phyloP scores from a whole-genome alignment of 2,113 vertebrate species.

The Copsychus sechellarum region DNA sequence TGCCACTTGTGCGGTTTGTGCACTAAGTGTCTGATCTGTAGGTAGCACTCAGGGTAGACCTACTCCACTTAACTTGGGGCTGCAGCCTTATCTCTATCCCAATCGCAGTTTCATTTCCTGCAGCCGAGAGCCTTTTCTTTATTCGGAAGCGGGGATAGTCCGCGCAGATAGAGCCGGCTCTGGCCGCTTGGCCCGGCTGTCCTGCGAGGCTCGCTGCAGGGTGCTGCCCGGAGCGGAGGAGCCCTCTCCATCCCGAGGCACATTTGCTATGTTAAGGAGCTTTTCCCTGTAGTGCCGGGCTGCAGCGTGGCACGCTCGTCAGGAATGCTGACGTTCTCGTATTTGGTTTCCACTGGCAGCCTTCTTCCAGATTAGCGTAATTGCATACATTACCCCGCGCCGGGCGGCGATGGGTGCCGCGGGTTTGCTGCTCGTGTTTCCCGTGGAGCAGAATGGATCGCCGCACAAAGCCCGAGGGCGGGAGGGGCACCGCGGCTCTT shows the following conservation, averaged over 20 bases:
- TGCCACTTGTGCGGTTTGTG: not conserved
- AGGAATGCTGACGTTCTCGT: conserved; percentile 49
- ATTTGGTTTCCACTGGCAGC: conserved; percentile 55
- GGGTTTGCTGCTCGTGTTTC: not conserved
- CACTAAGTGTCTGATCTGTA: not conserved
- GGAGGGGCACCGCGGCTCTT: not conserved
- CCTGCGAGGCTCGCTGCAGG: fast-evolving
- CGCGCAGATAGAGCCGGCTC: fast-evolving
- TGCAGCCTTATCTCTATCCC: not conserved
- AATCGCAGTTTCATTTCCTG: conserved; percentile 32
- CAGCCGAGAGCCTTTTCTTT: not conserved
- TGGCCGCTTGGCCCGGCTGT: not conserved
- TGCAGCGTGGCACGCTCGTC: not conserved
- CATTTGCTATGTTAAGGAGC: not conserved
- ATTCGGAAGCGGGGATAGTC: not conserved
- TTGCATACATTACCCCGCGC: not conserved
- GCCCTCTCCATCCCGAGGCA: not conserved
- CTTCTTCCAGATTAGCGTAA: conserved; percentile 19
- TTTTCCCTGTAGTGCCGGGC: not conserved
- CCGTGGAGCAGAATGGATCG: not conserved
- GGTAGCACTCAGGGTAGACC: not conserved
- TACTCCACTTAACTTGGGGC: not conserved
- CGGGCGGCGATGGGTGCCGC: not conserved
- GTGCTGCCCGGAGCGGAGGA: not conserved
- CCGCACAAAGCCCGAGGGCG: not conserved